Base-by-base conservation (phyloP, 2,797 vertebrate species). In the Chelmon rostratus region DNA sequence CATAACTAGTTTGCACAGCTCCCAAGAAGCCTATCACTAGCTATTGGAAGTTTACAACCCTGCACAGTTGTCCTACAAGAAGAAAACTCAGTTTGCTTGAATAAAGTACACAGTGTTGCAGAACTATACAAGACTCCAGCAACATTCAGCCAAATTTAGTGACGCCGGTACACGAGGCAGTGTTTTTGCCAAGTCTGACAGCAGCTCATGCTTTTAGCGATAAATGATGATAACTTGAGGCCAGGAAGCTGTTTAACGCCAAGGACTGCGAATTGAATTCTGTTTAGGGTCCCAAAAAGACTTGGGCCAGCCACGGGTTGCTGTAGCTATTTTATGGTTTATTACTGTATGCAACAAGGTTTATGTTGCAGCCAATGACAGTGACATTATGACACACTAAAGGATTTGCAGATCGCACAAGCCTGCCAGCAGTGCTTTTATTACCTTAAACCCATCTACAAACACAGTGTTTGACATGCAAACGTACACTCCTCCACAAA, bases 361-460 rank as follows among this genome's bases (percentile, higher is more conserved):
- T 67, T 4, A 68, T 49, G 46, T 63, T 57, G 42, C 21, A 57
- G 44, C 25, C 23, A 31, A 11, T 38, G 25, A 50, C 42, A 21
- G 63, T 42, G 35, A 52, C 23, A 72, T 47, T 38, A 61, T 66
- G 40, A 38, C 25, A 44, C 23, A 64, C 35, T 19, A 38, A 73
- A 46, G n/a, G 53, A 61, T 72, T 12, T 40, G 5, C 7, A 63
- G 33, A 47, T 44, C 3, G 31, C n/a, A 33, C 11, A 58, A 23
- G 42, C 16, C 31, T 53, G 28, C 40, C 47, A 49, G 15, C 35
- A 65, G 3, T 12, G n/a, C 33, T 40, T 64, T 54, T 35, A n/a
- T 66, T 10, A 40, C 44, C 66, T 65, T 40, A 18, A 66, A 62
- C 13, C 10, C 15, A 62, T 67, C 59, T n/a, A 19, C 38, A 76